Percentiles rank a stretch among this genome's conserved stretches.
These are phyloP conservation scores for Chaetoderma sp. DNA, from an alignment of 2,888 invertebrate genomes.

Conservation along the genomic window DNA sequence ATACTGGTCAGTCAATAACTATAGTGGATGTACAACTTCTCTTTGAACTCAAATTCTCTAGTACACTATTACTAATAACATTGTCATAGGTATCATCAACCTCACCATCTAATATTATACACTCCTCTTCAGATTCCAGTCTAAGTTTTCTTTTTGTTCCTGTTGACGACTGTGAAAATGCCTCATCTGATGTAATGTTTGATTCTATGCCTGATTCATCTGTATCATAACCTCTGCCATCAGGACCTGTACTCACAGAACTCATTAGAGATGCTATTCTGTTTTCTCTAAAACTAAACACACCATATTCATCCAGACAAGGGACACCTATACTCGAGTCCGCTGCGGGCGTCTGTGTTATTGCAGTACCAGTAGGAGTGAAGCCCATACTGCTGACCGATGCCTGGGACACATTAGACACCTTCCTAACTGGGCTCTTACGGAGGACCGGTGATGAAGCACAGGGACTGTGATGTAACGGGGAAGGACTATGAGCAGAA, in stretches of 20 bases:
- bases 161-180: not conserved
- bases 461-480: not conserved
- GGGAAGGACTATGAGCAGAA: slow-evolving; percentile 12
- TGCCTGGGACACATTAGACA: slow-evolving; percentile 48
- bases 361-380: slow-evolving; percentile 42
- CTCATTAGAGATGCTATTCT: slow-evolving; percentile 24
- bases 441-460: slow-evolving; percentile 16
- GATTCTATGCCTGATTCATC: not conserved
- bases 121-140: slow-evolving; percentile 16
- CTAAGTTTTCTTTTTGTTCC: slow-evolving; percentile 22
- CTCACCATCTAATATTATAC: slow-evolving; percentile 18
- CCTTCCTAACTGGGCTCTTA: slow-evolving; percentile 49
- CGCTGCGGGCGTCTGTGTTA: not conserved
- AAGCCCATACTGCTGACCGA: slow-evolving; percentile 58
- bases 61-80: not conserved
- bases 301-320: slow-evolving; percentile 21
- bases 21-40: not conserved
- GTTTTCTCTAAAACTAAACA: slow-evolving; percentile 31
- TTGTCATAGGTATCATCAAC: not conserved
- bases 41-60: not conserved
- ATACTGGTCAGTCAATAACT: slow-evolving; percentile 3
- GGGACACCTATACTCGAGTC: not conserved
- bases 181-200: not conserved
- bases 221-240: not conserved
- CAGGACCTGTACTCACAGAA: slow-evolving; percentile 1